Conservation (phyloP, 2,888 invertebrate species). For the Mylabris sibirica region DNA sequence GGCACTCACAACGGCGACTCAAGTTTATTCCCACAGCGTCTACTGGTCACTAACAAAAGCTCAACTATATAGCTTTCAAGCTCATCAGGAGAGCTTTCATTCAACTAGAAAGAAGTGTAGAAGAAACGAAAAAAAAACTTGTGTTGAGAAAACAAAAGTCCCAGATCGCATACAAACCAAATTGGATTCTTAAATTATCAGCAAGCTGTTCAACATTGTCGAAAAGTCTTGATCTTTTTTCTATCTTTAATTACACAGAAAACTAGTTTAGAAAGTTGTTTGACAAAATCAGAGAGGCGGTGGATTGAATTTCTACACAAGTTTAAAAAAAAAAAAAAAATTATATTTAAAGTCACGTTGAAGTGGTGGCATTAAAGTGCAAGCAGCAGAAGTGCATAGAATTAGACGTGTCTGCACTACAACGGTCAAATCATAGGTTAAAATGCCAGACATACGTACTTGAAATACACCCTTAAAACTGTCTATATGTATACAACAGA, state of each 20-base stretch:
- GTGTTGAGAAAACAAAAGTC: constrained; percentile 32
- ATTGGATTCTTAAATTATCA: constrained; percentile 43
- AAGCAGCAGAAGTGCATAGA: constrained; percentile 23
- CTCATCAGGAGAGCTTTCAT: constrained; percentile 44
- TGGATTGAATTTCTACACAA: neutral
- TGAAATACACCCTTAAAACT: constrained; percentile 16
- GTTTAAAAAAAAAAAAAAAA: neutral
- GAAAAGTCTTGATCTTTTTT: constrained; percentile 16
- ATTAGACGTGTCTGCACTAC: constrained; percentile 29
- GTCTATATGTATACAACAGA: constrained; percentile 4
- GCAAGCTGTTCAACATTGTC: neutral
- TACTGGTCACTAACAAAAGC: constrained; percentile 35
- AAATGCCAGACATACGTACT: constrained; percentile 36
- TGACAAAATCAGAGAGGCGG: neutral
- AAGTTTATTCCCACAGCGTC: constrained; percentile 37
- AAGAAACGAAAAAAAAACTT: constrained; percentile 24
- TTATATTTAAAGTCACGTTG: constrained; percentile 15
- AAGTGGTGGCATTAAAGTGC: constrained; percentile 12
- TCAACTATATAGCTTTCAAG: constrained; percentile 40
- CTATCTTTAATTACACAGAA: constrained; percentile 17
- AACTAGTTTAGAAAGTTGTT: neutral
- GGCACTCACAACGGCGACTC: constrained; percentile 26
- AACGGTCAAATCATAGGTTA: constrained; percentile 36
- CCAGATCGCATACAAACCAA: constrained; percentile 42
- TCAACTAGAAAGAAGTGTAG: constrained; percentile 21